A percentile compares a stretch with the other conserved stretches of the same genome.
Evolutionary conservation across 2,797 vertebrate genomes (phyloP).

Genomic region (Ispidina picta): DNA sequence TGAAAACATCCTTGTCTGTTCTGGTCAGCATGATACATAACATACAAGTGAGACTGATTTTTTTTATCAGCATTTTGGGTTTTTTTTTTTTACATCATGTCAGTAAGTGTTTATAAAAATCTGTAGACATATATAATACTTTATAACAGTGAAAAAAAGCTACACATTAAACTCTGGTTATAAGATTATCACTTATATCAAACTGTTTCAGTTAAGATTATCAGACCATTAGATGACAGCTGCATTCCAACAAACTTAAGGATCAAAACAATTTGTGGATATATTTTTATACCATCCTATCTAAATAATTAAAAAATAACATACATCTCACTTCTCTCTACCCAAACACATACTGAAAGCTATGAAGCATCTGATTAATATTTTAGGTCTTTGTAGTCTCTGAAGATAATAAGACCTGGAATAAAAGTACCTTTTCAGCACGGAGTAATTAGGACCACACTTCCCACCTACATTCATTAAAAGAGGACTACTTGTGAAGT

Average conservation of each 20-base stretch:
- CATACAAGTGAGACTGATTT: not conserved
- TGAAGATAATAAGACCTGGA: slow-evolving; percentile 1
- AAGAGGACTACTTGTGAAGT: slow-evolving; percentile 1
- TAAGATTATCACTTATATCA: not conserved
- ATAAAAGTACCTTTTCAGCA: slow-evolving; percentile 18
- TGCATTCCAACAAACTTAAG: not conserved
- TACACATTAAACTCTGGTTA: not conserved
- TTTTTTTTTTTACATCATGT: not conserved
- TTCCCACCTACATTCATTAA: slow-evolving; percentile 19
- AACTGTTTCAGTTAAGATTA: not conserved
- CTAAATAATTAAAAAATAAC: not conserved
- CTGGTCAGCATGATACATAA: not conserved
- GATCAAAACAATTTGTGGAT: not conserved
- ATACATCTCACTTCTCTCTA: not conserved
- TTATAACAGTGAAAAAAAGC: not conserved
- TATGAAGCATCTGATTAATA: slow-evolving; percentile 6
- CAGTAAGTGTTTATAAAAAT: not conserved
- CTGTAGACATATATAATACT: not conserved
- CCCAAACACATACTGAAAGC: not conserved
- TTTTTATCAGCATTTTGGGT: not conserved
- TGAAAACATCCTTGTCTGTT: not conserved
- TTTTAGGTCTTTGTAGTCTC: slow-evolving; percentile 24
- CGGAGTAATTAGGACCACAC: slow-evolving; percentile 20
- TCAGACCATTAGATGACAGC: not conserved
- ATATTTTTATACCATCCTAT: not conserved